A percentile compares a stretch with the other conserved stretches of the same genome.
Conservation (phyloP, 2,113 vertebrate genomes). For the Myotis lucifugus region DNA sequence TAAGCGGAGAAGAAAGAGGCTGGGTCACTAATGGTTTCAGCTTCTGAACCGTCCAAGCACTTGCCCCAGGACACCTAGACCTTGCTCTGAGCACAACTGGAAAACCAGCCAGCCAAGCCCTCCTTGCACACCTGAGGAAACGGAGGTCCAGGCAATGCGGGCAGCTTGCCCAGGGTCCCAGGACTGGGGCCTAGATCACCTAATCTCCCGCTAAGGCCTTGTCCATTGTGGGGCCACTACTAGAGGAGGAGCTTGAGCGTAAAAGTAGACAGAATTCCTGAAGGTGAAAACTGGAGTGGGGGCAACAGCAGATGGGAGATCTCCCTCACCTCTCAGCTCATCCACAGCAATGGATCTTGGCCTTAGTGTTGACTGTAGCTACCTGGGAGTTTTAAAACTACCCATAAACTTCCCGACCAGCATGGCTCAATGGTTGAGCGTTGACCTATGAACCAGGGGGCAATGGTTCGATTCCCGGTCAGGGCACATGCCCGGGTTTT, state of each 20-base stretch:
- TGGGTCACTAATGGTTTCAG: background rate
- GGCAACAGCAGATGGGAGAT: background rate
- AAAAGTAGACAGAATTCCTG: background rate
- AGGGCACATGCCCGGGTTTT: no score
- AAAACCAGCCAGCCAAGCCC: background rate
- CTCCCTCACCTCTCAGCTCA: background rate
- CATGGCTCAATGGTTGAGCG: no score
- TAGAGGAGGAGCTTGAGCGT: background rate
- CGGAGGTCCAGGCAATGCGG: background rate
- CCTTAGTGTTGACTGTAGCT: background rate
- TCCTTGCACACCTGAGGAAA: background rate
- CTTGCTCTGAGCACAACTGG: background rate
- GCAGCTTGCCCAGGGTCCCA: background rate
- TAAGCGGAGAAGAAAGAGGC: background rate
- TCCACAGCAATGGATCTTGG: background rate
- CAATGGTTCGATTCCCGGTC: no score
- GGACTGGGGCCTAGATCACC: background rate
- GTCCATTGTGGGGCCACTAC: background rate
- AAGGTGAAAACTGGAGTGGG: background rate
- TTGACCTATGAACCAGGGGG: no score
- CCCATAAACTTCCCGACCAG: background rate
- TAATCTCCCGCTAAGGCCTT: background rate
- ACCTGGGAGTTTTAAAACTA: background rate
- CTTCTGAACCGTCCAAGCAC: background rate
- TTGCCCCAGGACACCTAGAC: background rate